Base-by-base conservation (phyloP, 2,797 vertebrate genomes). In the Sciurus vulgaris region DNA sequence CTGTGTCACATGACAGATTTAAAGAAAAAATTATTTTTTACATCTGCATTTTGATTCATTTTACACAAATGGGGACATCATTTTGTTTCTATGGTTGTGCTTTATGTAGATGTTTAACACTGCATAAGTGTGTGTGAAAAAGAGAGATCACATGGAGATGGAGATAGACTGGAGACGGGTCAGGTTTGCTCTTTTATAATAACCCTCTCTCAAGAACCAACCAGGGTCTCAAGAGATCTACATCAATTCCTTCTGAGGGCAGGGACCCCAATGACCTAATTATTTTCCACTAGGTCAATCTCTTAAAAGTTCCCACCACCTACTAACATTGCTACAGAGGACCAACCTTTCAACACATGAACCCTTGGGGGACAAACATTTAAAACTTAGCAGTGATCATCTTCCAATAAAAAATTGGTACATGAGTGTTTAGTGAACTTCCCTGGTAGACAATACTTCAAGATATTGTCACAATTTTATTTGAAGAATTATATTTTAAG, bases 371-470 rank as follows among this genome's bases (percentile, higher is more conserved):
- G 69, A 38, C 69, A 70, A 70, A 70, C 8, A 20, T 14, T 35
- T 35, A 38, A 70, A 70, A 18, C 69, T 38, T 13, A 38, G 35
- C 69, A 70, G 73, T 63, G 33, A 83, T 47, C 28, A 96, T 44
- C 14, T 13, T 61, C n/a, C 61, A 90, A 65, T 47, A 95, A 93
- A 93, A 89, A 74, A 56, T 47, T 90, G 54, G 44, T 84, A 77
- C 95, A 20, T 79, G 35, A 89, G 47, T 85, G 2, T 95, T 86
- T 81, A 81, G 28, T 54, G 69, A 94, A 47, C 13, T 61, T 65
- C 61, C 26, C 51, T 73, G 63, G 69, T 35, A 77, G 56, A 85
- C 54, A 89, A 81, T 3, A 93, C 56, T 91, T 93, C 35, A 83
- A 82, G 17, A 30, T 56, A 22, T 35, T 63, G 24, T 83, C 61